These are phyloP conservation scores for Leuciscus waleckii DNA, from an alignment of 2,797 vertebrate genomes.

Conservation along the genomic window DNA sequence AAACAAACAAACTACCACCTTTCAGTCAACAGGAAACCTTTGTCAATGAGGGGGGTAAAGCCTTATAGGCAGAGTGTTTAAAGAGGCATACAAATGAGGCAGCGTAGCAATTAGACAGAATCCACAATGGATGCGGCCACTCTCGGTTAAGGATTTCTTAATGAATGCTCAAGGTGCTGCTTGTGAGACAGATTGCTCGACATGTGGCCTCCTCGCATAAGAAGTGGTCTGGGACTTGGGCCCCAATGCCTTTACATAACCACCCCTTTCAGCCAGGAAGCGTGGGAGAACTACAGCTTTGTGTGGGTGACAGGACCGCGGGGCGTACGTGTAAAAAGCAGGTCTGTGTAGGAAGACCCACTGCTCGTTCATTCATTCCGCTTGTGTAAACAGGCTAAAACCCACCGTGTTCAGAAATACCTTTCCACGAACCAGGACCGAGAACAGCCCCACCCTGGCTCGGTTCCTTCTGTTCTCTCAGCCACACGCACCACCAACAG, in stretches of 20 bases:
- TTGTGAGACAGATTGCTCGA: slow-evolving; percentile 37
- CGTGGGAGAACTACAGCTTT: slow-evolving; percentile 42
- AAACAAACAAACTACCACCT: slow-evolving; percentile 47
- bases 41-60: slow-evolving; percentile 41
- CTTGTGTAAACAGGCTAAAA: slow-evolving; percentile 35
- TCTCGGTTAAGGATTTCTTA: slow-evolving; percentile 50
- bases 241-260: slow-evolving; percentile 44
- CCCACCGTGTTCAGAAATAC: slow-evolving; percentile 33
- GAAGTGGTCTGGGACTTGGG: slow-evolving; percentile 32
- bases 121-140: slow-evolving; percentile 38
- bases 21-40: slow-evolving; percentile 22
- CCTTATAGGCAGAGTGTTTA: slow-evolving; percentile 43
- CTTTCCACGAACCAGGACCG: slow-evolving; percentile 18
- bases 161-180: slow-evolving; percentile 57
- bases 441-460: slow-evolving; percentile 28
- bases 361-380: slow-evolving; percentile 14
- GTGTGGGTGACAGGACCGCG: slow-evolving; percentile 5
- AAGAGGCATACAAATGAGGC: slow-evolving; percentile 60
- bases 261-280: slow-evolving; percentile 35
- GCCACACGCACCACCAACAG: slow-evolving; percentile 4
- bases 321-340: slow-evolving; percentile 34
- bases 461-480: not conserved
- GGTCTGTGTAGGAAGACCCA: slow-evolving; percentile 44
- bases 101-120: slow-evolving; percentile 50
- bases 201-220: slow-evolving; percentile 14